Base-by-base conservation (phyloP, 2,888 invertebrate genomes). In the Tenthredo distinguenda region DNA sequence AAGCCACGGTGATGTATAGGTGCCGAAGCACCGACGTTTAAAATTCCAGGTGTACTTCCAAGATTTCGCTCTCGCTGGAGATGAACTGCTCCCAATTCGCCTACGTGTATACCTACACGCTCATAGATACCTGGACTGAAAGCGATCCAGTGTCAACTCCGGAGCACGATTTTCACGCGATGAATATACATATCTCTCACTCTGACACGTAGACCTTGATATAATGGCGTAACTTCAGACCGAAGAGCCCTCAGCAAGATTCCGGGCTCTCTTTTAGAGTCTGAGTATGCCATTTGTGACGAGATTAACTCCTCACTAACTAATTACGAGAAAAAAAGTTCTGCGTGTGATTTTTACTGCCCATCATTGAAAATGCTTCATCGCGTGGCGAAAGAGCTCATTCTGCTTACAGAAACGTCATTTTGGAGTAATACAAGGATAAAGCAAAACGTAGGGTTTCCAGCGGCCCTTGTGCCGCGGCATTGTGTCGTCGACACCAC, bases 81-180 rank as follows among this genome's bases (percentile, higher is more conserved):
- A 74, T 43, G 47, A 74, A 26, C 74, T 21, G 43, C 4, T 9
- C 43, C n/a, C 26, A 3, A 74, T n/a, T 21, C 71, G 10, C 34
- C 37, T n/a, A 37, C n/a, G 71, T 40, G 71, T 72, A 72, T 12
- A 74, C 43, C 43, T 43, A 18, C 62, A 26, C 62, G 21, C 21
- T 7, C 21, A 74, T 74, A 43, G 43, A 3, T 74, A 43, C n/a
- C 26, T 40, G 10, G n/a, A 18, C 74, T 74, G 9, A 72, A 72
- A 72, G 9, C 71, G 71, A 72, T 18, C 18, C 37, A 72, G 71
- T n/a, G 40, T 72, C 40, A 72, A 72, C 71, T 72, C n/a, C 9
- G 37, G 40, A 31, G 37, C 10, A 72, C 18, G 10, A 37, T 37
- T 40, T 18, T 71, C 7, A 40, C 4, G n/a, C 71, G n/a, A 37